phyloP scores from a whole-genome alignment of 2,888 invertebrate genomes.

The Rhimphoctona megacephalus region DNA sequence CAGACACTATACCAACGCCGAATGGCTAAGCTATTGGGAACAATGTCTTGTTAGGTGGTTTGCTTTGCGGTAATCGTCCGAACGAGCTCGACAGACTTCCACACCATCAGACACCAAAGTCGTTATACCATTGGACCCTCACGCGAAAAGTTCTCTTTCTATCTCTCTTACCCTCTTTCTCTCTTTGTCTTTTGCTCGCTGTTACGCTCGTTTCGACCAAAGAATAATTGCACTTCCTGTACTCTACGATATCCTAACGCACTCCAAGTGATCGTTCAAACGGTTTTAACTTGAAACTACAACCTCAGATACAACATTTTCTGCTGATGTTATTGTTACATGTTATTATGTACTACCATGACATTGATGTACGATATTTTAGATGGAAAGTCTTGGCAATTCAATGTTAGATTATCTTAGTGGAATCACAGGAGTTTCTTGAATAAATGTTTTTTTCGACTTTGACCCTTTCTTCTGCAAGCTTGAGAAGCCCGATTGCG shows the following conservation, averaged over 20 bases:
- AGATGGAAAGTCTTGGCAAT: not conserved
- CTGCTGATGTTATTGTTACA: not conserved
- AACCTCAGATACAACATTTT: not conserved
- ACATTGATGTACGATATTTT: not conserved
- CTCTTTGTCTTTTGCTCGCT: slow-evolving; percentile 14
- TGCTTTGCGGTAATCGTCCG: slow-evolving; percentile 82
- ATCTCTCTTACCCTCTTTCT: slow-evolving; percentile 3
- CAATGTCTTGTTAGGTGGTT: slow-evolving; percentile 84
- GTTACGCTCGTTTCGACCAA: slow-evolving; percentile 49
- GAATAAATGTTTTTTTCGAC: not conserved
- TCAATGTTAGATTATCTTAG: not conserved
- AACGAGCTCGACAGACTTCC: slow-evolving; percentile 75
- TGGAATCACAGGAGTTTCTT: not conserved
- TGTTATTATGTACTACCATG: not conserved
- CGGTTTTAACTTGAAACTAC: slow-evolving; percentile 5
- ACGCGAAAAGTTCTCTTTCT: not conserved
- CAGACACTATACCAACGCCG: slow-evolving; percentile 68
- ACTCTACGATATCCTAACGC: not conserved
- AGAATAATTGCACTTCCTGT: slow-evolving; percentile 51
- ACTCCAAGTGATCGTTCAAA: not conserved
- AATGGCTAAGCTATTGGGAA: slow-evolving; percentile 82
- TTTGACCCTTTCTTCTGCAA: not conserved
- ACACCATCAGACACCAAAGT: slow-evolving; percentile 47
- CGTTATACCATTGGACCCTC: slow-evolving; percentile 57
- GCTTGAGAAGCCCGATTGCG: not conserved